Evolutionary conservation across 2,888 invertebrate species (phyloP), one percentile per base, ranked within the genome.

Genomic region (Stomorhina lunata): DNA sequence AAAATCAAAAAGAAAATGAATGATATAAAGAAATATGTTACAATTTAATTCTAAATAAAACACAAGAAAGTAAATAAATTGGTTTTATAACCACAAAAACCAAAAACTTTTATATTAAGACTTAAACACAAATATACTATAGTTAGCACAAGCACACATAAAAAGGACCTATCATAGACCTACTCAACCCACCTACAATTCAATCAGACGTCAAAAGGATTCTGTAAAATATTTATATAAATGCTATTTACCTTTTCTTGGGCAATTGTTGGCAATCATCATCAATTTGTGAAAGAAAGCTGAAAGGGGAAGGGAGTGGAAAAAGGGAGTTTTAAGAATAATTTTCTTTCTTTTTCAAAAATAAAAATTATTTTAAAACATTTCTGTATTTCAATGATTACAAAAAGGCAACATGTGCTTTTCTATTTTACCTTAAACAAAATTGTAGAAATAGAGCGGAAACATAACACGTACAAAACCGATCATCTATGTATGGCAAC

Each of bases 31-130:
- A 27, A 20, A 45, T 32, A 32, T n/a, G n/a, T n/a, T n/a, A 66
- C 5, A 20, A 50, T 25, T n/a, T 55, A 65, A 32, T 65, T 68
- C 55, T 50, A 59, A 68, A 73, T 72, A 78, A 65, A 55, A 73
- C 57, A 65, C 63, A 75, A 73, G 34, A n/a, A n/a, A 83, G 86
- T 85, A 88, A 89, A 89, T 89, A 89, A 89, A 89, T 89, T 88
- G 89, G 86, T 89, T 89, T 89, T 86, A 87, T 85, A 87, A 89
- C 89, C 89, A 86, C 89, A 89, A 69, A 87, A 87, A 86, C 87
- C 87, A 85, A 87, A 85, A 79, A 25, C 77, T 68, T 68, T 27
- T 50, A 72, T 77, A 81, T 76, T 77, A 66, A 72, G 72, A 55
- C 25, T 4, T 83, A 81, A 83, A 84, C 72, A 40, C 82, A 79